phyloP scores from a whole-genome alignment of 2,888 invertebrate species.

The Rambutsinella grinnellia region DNA sequence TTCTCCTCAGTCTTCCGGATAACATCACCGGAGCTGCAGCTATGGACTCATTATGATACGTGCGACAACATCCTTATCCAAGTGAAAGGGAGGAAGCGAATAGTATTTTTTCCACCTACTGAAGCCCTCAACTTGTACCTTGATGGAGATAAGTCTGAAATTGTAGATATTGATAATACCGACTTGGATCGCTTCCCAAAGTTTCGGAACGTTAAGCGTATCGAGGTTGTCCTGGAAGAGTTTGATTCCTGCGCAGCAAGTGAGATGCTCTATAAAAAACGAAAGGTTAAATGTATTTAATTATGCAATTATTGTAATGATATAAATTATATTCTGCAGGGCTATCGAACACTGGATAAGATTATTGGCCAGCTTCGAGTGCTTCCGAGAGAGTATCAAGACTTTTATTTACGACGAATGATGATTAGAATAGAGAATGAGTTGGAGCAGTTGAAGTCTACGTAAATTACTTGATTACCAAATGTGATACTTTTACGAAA shows the following conservation, averaged over 20 bases:
- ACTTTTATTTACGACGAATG: slow-evolving; percentile 71
- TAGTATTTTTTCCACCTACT: slow-evolving; percentile 71
- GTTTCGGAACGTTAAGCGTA: slow-evolving; percentile 69
- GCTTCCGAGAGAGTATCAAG: slow-evolving; percentile 71
- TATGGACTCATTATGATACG: slow-evolving; percentile 75
- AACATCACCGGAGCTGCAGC: slow-evolving; percentile 70
- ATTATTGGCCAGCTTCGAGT: slow-evolving; percentile 70
- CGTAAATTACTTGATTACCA: too few relatives aligned
- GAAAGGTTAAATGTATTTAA: not conserved
- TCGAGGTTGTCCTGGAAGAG: slow-evolving; percentile 70
- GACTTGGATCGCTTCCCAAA: slow-evolving; percentile 70
- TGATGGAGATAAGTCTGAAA: slow-evolving; percentile 73
- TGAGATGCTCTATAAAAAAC: slow-evolving; percentile 49
- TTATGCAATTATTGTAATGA: not conserved
- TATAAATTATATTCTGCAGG: too few relatives aligned
- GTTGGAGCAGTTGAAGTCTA: too few relatives aligned
- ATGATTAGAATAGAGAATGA: slow-evolving; percentile 65
- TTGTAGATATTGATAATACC: slow-evolving; percentile 71
- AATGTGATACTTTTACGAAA: too few relatives aligned
- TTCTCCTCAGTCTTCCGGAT: slow-evolving; percentile 74
- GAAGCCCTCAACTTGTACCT: slow-evolving; percentile 72
- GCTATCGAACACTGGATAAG: slow-evolving; percentile 70
- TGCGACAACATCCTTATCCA: slow-evolving; percentile 74
- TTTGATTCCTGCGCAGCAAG: slow-evolving; percentile 70
- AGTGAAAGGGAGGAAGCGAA: slow-evolving; percentile 71